Base-by-base conservation (phyloP, 2,797 vertebrate genomes). In the Clamator glandarius region DNA sequence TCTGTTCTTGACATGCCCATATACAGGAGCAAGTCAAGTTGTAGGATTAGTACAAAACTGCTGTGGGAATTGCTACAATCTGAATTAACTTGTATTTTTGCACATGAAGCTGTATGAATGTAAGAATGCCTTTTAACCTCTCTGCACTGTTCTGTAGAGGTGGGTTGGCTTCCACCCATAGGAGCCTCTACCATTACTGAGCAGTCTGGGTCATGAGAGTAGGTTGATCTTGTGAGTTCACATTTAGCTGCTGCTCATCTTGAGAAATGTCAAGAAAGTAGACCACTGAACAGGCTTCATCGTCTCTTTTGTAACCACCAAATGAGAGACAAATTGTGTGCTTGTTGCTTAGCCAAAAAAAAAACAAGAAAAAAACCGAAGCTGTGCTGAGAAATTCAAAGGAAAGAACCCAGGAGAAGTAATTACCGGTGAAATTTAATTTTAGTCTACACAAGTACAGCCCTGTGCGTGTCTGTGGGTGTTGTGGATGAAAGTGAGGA, bases 1-100 rank as follows among this genome's bases (percentile, higher is more conserved):
- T 59, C 13, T 77, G 0, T 57, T 72, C 15, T 11, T 72, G 36
- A 10, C 5, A 0, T 5, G 8, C 2, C 63, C 11, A 3, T 42
- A 11, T 16, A 42, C 12, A 28, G 31, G 16, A 67, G 44, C 9
- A 59, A 20, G 5, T 67, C 35, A 11, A 33, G 16, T 28, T 72
- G 31, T 35, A 67, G 59, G 29, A 25, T 52, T 64, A 54, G 4
- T 36, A n/a, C 31, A 11, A 23, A 77, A 36, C 50, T 55, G 54
- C 15, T 25, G 5, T 86, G 33, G 35, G 33, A 48, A 31, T 79
- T 10, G 31, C 35, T 39, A 35, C 58, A 50, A 50, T 81, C 23
- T 58, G 35, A 44, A 12, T 64, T 86, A 75, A 35, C 2, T 51
- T 35, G 7, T 1, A 2, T 51, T 69, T 95, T 81, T 12, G 2